These are phyloP conservation scores for Plebejus melissa DNA, from an alignment of 2,888 invertebrate species.

Conservation along the genomic window DNA sequence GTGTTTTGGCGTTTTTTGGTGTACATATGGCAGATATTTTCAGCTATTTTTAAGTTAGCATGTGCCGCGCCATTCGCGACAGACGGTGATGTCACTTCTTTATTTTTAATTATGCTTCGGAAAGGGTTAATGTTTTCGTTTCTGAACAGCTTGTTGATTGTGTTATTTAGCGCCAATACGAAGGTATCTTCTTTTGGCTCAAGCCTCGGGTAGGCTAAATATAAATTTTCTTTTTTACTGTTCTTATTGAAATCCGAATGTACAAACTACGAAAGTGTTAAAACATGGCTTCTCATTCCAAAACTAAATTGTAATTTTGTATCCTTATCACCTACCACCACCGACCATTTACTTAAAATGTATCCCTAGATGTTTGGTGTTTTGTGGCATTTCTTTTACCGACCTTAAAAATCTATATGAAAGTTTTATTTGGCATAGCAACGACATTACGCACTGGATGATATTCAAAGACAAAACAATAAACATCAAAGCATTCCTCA, in stretches of 20 bases:
- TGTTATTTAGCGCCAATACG: background rate
- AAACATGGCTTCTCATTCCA: no score
- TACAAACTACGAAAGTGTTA: no score
- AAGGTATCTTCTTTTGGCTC: background rate
- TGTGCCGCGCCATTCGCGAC: slow-evolving; percentile 67
- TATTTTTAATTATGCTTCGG: slow-evolving; percentile 57
- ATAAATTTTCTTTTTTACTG: background rate
- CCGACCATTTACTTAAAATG: no score
- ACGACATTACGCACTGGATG: background rate
- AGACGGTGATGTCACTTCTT: slow-evolving; percentile 73
- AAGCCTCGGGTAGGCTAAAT: background rate
- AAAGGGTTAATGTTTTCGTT: slow-evolving; percentile 60
- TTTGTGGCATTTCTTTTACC: no score
- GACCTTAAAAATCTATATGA: no score
- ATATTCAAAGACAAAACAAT: slow-evolving; percentile 5
- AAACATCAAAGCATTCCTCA: slow-evolving; percentile 18
- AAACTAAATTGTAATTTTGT: no score
- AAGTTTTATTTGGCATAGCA: background rate
- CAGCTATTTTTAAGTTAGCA: slow-evolving; percentile 70
- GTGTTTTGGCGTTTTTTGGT: slow-evolving; percentile 53
- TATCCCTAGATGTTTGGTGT: no score
- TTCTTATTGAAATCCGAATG: no score
- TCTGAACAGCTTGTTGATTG: slow-evolving; percentile 33
- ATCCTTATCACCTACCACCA: no score
- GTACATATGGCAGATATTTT: slow-evolving; percentile 68